Base-by-base conservation (phyloP, 2,797 vertebrate species). In the Alca torda region DNA sequence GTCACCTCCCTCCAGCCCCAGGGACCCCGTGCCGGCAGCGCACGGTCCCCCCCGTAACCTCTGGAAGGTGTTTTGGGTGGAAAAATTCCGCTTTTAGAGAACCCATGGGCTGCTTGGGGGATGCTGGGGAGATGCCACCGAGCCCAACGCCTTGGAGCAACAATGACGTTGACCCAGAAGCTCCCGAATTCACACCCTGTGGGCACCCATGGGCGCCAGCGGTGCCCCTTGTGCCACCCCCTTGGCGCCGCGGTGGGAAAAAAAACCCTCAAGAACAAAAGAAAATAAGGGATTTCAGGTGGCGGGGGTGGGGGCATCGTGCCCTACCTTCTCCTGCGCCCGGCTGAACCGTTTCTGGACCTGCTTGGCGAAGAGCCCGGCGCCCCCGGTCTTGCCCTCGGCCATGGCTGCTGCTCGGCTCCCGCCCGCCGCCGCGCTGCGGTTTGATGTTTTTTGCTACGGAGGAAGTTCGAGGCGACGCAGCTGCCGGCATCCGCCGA, bases 261-360 rank as follows among this genome's bases (percentile, higher is more conserved):
- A 45, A 26, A 23, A 17, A 45, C 15, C 11, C 53, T 1, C 5
- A 7, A 28, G 16, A 16, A 1, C 20, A 6, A 46, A 53, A 23
- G 13, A 2, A 24, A 69, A 23, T 1, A 4, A 31, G 37, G 37
- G 61, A 9, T 39, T 16, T 37, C 1, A 11, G 45, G 45, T 9
- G 45, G 45, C 45, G 43, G 18, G 17, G 14, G 48, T n/a, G n/a
- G 13, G 53, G 82, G 37, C 37, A 37, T 39, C 1, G 3, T 2
- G 2, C 69, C 10, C 0, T 98, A 99, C 99, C 99, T 99, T 99
- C 97, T 99, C 99, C 96, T 99, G 99, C 43, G 99, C 98, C 43
- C 99, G 98, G 98, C 98, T 99, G 95, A 99, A 97, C 83, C 91
- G 98, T 87, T 99, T 99, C 96, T 99, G 99, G 96, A 99, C 96